Conservation (phyloP, 1,140 invertebrate genomes). For the Drosophila kohkoa region DNA sequence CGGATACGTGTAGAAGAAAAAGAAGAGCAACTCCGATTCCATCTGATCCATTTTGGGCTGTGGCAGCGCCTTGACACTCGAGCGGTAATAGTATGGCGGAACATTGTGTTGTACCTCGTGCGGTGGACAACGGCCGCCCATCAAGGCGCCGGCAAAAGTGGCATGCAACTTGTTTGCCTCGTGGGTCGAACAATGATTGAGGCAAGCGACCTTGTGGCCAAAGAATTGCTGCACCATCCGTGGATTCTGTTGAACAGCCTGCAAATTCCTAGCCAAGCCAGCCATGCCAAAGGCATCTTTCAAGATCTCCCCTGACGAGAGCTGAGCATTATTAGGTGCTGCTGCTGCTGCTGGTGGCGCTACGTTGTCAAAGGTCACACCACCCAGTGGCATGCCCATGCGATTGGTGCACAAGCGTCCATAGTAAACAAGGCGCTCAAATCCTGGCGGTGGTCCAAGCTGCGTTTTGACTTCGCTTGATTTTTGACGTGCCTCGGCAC, state of each 20-base stretch:
- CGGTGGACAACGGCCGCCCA: slow-evolving; percentile 23
- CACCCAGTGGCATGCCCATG: slow-evolving; percentile 52
- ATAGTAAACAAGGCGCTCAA: slow-evolving; percentile 32
- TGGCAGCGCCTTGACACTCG: slow-evolving; percentile 7
- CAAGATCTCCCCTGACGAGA: not conserved
- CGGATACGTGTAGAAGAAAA: slow-evolving; percentile 63
- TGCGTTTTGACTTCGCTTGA: not conserved
- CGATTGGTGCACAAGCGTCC: slow-evolving; percentile 50
- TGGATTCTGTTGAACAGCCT: slow-evolving; percentile 20
- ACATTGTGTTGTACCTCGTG: slow-evolving; percentile 28
- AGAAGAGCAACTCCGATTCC: slow-evolving; percentile 63
- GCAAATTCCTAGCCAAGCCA: slow-evolving; percentile 47
- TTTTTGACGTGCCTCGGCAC: slow-evolving; percentile 5
- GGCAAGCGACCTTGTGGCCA: slow-evolving; percentile 21
- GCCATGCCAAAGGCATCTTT: slow-evolving; percentile 50
- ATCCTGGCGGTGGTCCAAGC: slow-evolving; percentile 43
- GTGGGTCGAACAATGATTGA: slow-evolving; percentile 9
- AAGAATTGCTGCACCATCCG: slow-evolving; percentile 25
- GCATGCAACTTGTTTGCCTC: slow-evolving; percentile 31
- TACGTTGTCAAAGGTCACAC: slow-evolving; percentile 43
- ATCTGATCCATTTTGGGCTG: slow-evolving; percentile 63
- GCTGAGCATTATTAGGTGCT: not conserved
- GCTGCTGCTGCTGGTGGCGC: not conserved
- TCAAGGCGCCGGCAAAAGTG: slow-evolving; percentile 40
- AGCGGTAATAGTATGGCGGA: slow-evolving; percentile 12